Evolutionary conservation across 2,797 vertebrate species (phyloP).

Genomic region (Hydrolagus colliei): DNA sequence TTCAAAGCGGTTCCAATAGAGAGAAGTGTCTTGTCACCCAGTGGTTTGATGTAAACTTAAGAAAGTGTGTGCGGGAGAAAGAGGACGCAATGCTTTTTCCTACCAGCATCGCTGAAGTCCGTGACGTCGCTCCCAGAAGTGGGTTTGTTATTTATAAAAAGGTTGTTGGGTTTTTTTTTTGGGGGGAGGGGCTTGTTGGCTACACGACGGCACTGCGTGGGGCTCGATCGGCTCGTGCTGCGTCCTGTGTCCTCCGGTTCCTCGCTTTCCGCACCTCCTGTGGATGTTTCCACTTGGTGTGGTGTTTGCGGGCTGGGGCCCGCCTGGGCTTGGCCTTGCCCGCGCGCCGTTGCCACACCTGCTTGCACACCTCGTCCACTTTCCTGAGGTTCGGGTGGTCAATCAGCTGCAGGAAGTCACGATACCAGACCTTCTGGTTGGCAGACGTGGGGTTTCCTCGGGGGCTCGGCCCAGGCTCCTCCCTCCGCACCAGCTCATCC

Average conservation of each 20-base stretch:
- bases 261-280: constrained; percentile 72
- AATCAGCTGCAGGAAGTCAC: constrained; percentile 89
- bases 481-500: constrained; percentile 47
- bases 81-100: not conserved
- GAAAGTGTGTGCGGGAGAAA: not conserved
- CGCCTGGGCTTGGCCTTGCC: constrained; percentile 44
- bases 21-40: constrained; percentile 15
- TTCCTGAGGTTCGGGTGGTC: constrained; percentile 77
- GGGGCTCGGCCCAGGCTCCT: constrained; percentile 49
- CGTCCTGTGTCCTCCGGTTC: constrained; percentile 76
- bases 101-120: not conserved
- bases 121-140: not conserved
- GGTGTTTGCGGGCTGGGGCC: not conserved
- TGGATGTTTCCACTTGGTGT: constrained; percentile 65
- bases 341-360: constrained; percentile 69
- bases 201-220: constrained; percentile 64
- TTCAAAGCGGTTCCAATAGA: constrained; percentile 28
- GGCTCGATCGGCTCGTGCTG: constrained; percentile 66
- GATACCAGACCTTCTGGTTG: constrained; percentile 83
- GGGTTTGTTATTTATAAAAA: not conserved
- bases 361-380: constrained; percentile 75
- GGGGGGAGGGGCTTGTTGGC: not conserved
- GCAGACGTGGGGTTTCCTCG: constrained; percentile 37
- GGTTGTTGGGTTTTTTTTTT: not conserved
- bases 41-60: constrained; percentile 16